phyloP scores from a whole-genome alignment of 1,140 invertebrate species.

The Drosophila sucinea region DNA sequence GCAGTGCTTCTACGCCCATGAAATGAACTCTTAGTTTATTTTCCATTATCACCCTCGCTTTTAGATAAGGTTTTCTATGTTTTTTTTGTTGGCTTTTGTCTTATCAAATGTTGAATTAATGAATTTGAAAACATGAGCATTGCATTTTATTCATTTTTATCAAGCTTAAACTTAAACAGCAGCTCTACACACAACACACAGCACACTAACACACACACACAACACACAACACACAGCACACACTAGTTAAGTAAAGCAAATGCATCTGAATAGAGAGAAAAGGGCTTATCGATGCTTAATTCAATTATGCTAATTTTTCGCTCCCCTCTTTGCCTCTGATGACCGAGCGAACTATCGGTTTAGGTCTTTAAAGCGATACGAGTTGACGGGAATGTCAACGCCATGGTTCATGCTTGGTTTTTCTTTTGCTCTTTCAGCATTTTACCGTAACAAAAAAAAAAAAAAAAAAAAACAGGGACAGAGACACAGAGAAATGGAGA shows the following conservation, averaged over 20 bases:
- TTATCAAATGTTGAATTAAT: slow-evolving; percentile 80
- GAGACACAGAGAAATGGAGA: background rate
- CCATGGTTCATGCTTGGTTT: slow-evolving; percentile 24
- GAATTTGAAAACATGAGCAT: slow-evolving; percentile 68
- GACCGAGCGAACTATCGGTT: background rate
- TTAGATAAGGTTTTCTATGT: background rate
- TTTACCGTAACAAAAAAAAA: slow-evolving; percentile 53
- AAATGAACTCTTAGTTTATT: background rate
- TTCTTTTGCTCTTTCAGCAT: slow-evolving; percentile 10
- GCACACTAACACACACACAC: background rate
- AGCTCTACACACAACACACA: background rate
- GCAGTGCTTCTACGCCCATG: background rate
- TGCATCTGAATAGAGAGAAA: slow-evolving; percentile 31
- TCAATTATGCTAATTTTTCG: slow-evolving; percentile 73
- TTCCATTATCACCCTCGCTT: background rate
- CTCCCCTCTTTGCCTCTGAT: background rate
- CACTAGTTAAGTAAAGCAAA: background rate
- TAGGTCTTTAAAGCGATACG: slow-evolving; percentile 45
- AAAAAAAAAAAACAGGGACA: slow-evolving; percentile 18
- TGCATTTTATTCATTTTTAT: slow-evolving; percentile 19
- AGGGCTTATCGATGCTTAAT: slow-evolving; percentile 76
- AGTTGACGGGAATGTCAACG: slow-evolving; percentile 56
- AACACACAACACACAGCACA: slow-evolving; percentile 40
- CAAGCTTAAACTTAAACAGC: slow-evolving; percentile 7
- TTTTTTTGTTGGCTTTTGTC: slow-evolving; percentile 24